Base-by-base conservation (phyloP, 2,888 invertebrate genomes). In the Diarsia rubi region DNA sequence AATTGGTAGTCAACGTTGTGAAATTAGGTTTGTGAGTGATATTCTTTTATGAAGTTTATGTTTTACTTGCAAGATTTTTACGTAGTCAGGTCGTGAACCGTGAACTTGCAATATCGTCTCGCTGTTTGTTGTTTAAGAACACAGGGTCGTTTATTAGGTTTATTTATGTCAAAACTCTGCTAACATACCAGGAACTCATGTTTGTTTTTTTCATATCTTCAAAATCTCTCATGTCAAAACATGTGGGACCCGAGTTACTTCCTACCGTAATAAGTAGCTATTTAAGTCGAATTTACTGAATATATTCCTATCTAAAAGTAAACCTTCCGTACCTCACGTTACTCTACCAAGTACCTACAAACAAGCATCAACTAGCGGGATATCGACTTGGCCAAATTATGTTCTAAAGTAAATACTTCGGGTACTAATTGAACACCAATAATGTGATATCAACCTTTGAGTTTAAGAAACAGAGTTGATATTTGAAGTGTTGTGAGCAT, bases 311-410 rank as follows among this genome's bases (percentile, higher is more conserved):
- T 16, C n/a, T 66, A n/a, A 2, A 44, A 27, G 44, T 62, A 31
- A 59, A 31, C 27, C 52, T 12, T 47, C 19, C 42, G 19, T 49
- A 24, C 21, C 14, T 62, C 24, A n/a, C 37, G 12, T 63, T 47
- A 64, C 67, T 49, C 6, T 63, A 11, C 31, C 19, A 49, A 69
- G 57, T 71, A 72, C n/a, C n/a, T n/a, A n/a, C 62, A 63, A 78
- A 78, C 73, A 72, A 73, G 66, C 69, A 12, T 54, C 59, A 71
- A 70, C 60, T 74, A 66, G 75, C 60, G 12, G 44, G 45, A 63
- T 75, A 79, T 74, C 70, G 45, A 69, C 47, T 79, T 73, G 59
- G 54, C 44, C 72, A 70, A 82, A 78, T 79, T 84, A 78, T 60
- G 74, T 73, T 72, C 24, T 73, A 49, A 57, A 11, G 49, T 27